Evolutionary conservation across 2,888 invertebrate genomes (phyloP).

Genomic region (Sphaeridia pumilis): DNA sequence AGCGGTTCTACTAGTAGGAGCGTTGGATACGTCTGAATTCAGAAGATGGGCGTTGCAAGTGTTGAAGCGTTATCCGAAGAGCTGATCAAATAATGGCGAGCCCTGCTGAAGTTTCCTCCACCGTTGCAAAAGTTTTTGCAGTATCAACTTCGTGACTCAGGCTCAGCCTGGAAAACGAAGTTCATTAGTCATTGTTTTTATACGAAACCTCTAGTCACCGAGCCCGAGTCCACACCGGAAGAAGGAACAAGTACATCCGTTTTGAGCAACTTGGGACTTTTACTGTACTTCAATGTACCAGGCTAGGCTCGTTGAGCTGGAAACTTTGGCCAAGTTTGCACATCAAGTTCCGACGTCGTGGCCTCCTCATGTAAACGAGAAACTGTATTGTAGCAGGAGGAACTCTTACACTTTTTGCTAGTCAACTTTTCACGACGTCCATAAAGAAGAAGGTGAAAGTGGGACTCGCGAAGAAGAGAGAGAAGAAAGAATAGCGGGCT

Average conservation of each 20-base stretch:
- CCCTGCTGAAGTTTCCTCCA: neutral
- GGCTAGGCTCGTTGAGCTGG: no score
- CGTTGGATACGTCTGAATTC: neutral
- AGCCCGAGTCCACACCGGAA: no score
- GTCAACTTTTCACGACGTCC: no score
- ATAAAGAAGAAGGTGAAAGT: neutral
- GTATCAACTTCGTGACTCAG: neutral
- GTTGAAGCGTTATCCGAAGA: neutral
- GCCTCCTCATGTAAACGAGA: no score
- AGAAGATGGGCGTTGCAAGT: neutral
- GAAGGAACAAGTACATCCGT: no score
- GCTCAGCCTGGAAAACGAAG: neutral
- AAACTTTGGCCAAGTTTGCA: neutral
- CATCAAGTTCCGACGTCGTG: no score
- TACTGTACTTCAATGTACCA: no score
- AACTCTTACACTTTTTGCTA: no score
- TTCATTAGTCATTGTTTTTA: neutral
- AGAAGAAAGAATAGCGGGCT: neutral
- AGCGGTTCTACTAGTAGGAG: no score
- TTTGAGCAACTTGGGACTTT: no score
- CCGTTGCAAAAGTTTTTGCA: neutral
- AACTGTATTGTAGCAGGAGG: no score
- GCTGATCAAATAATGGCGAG: neutral
- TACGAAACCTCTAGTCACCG: no score
- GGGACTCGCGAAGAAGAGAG: neutral